phyloP scores from a whole-genome alignment of 2,888 invertebrate species.

The Craniophora ligustri region DNA sequence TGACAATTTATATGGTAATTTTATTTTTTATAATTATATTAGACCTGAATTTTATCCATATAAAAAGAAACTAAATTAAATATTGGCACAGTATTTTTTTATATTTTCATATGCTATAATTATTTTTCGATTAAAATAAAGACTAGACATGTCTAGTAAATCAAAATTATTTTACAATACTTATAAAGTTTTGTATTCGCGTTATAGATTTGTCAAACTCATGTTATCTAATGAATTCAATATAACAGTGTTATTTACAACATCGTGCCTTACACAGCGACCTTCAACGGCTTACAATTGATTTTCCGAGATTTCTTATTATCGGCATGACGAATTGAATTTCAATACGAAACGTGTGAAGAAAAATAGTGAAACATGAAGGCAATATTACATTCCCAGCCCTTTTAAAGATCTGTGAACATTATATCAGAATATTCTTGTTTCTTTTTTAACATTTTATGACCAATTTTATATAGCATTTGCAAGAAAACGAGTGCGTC shows the following conservation, averaged over 20 bases:
- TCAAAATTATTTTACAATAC: too few relatives aligned
- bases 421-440: background rate
- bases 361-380: conserved; percentile 19
- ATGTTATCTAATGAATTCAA: background rate
- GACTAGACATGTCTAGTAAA: too few relatives aligned
- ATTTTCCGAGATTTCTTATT: conserved; percentile 45
- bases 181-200: too few relatives aligned
- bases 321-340: conserved; percentile 37
- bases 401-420: background rate
- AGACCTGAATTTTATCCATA: too few relatives aligned
- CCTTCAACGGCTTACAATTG: conserved; percentile 35
- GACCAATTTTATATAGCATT: too few relatives aligned
- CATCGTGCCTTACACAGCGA: conserved; percentile 1
- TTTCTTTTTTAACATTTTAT: background rate
- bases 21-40: too few relatives aligned
- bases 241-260: conserved; percentile 8
- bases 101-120: too few relatives aligned
- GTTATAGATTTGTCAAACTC: background rate
- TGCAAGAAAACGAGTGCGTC: too few relatives aligned
- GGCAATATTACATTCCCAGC: background rate
- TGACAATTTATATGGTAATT: too few relatives aligned
- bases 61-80: too few relatives aligned
- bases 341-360: conserved; percentile 25
- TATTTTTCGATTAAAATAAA: too few relatives aligned
- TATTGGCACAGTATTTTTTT: too few relatives aligned